Base-by-base conservation (phyloP, 2,113 vertebrate species). In the Tylochromis polylepis region DNA sequence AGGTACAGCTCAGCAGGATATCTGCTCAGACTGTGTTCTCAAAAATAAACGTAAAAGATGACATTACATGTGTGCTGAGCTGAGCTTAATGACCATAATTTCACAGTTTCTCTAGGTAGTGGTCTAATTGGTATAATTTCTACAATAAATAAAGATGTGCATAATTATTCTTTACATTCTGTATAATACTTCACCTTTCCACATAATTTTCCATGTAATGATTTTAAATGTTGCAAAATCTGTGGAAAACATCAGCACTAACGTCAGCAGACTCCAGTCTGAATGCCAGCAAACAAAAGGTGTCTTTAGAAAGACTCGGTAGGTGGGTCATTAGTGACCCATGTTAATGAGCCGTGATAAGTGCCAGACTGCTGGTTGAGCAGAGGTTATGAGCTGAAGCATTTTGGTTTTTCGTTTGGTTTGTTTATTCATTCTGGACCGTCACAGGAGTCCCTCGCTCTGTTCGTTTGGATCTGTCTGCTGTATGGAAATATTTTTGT, bases 331-430 rank as follows among this genome's bases (percentile, higher is more conserved):
- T 94, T 93, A 92, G 91, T 82, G 92, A 86, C 72, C 72, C 24
- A 80, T 88, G 78, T 86, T 90, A 92, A 95, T 93, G 92, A 90
- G 88, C 65, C 89, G 59, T 31, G 72, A 89, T 91, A 93, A 94
- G 88, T 93, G 72, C 78, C 65, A 11, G 56, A 38, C 36, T 46
- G 83, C 55, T 80, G 60, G 79, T 72, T 58, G 20, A 60, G 59
- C 22, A 1, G 78, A 87, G 46, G 46, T 75, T 34, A 36, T 53
- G 60, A 88, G 8, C 67, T 79, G 58, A 82, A 31, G 67, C 10
- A 24, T 27, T 51, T 8, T 51, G 49, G 5, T 51, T 51, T 51
- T 72, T 72, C 2, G 3, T 1, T 70, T 18, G 10, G 43, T 43
- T 24, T 78, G 20, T 53, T 83, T 62, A 67, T 55, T 87, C 38